Percentiles rank a stretch among this genome's conserved stretches.
phyloP scores from a whole-genome alignment of 2,797 vertebrate genomes.

The Dipus sagitta region DNA sequence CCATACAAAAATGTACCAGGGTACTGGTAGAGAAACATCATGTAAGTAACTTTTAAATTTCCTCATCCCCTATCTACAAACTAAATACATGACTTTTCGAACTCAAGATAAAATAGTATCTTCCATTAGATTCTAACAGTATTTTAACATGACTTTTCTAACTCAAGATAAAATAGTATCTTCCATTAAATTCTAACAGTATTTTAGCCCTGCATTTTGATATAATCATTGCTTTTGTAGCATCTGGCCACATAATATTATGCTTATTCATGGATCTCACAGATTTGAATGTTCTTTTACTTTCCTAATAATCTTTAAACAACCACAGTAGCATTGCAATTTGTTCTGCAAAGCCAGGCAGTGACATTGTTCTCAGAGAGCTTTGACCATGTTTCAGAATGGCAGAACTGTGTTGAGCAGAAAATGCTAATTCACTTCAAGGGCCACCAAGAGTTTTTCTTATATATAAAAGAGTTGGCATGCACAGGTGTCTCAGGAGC shows the following conservation, averaged over 20 bases:
- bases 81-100: background rate
- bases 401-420: background rate
- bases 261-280: background rate
- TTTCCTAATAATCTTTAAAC: background rate
- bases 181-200: background rate
- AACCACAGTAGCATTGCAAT: background rate
- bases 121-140: background rate
- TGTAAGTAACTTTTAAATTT: constrained; percentile 14
- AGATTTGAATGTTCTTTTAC: background rate
- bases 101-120: background rate
- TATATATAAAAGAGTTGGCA: background rate
- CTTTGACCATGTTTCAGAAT: background rate
- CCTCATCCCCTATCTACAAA: background rate
- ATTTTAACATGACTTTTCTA: constrained; percentile 1
- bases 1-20: no score
- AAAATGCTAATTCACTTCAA: background rate
- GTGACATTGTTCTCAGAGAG: background rate
- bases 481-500: background rate
- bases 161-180: background rate
- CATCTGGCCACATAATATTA: background rate
- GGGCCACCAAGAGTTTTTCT: background rate
- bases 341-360: background rate
- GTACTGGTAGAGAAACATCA: background rate
- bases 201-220: background rate
- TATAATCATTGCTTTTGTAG: background rate